Conservation (phyloP, 2,113 vertebrate species). For the Dascyllus trimaculatus region DNA sequence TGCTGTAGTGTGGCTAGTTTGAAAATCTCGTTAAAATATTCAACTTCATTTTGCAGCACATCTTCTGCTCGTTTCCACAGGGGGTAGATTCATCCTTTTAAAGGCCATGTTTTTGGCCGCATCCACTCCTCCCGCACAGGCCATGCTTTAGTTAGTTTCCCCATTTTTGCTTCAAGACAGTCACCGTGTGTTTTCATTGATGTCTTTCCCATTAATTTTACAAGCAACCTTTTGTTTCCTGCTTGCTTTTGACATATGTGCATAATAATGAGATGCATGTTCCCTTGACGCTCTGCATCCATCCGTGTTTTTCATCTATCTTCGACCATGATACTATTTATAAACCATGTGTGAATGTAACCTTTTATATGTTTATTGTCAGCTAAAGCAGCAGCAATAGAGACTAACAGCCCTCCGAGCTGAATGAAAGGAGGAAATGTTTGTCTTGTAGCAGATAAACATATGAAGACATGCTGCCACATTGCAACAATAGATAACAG, state of each 20-base stretch:
- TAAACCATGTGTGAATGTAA: not conserved
- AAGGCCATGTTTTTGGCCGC: conserved; percentile 78
- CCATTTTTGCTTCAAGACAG: conserved; percentile 1
- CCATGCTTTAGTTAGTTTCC: conserved; percentile 49
- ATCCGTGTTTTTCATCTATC: conserved; percentile 44
- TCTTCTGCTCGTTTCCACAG: conserved; percentile 21
- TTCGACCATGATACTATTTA: conserved; percentile 13
- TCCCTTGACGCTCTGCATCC: conserved; percentile 31
- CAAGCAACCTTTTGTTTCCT: conserved; percentile 15
- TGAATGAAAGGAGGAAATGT: not conserved
- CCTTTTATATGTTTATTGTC: conserved; percentile 6
- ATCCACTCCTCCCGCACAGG: conserved; percentile 46
- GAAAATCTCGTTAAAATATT: not conserved
- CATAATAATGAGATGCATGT: conserved; percentile 24
- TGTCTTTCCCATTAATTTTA: not conserved
- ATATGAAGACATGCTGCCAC: conserved; percentile 25
- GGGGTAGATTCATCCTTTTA: conserved; percentile 53
- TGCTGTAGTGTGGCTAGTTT: not conserved
- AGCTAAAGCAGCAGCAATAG: not conserved
- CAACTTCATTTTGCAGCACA: conserved; percentile 14
- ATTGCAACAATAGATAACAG: conserved; percentile 63
- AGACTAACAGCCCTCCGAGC: not conserved
- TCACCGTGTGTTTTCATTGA: conserved; percentile 15
- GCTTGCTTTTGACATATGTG: conserved; percentile 6
- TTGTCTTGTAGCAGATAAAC: not conserved